phyloP scores from a whole-genome alignment of 2,888 invertebrate species.

The Selenia dentaria region DNA sequence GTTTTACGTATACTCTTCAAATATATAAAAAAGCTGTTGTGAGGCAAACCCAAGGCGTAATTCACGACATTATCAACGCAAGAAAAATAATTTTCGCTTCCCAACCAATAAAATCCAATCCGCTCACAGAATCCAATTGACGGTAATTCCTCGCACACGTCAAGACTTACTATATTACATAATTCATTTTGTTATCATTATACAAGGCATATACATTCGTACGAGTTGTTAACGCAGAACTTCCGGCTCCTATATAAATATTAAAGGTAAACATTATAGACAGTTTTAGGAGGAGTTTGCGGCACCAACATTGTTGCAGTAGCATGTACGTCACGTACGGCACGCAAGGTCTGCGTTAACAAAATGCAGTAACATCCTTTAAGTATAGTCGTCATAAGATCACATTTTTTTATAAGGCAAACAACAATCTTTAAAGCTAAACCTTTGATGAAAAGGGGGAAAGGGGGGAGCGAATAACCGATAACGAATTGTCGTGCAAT shows the following conservation, averaged over 20 bases:
- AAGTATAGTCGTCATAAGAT: slow-evolving; percentile 82
- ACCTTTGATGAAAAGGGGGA: slow-evolving; percentile 68
- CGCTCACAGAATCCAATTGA: slow-evolving; percentile 66
- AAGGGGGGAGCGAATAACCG: slow-evolving; percentile 59
- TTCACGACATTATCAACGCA: too few relatives aligned
- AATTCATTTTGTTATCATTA: slow-evolving; percentile 80
- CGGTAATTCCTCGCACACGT: slow-evolving; percentile 68
- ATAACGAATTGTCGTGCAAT: slow-evolving; percentile 54
- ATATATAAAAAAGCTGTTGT: too few relatives aligned
- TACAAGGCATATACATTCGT: slow-evolving; percentile 78
- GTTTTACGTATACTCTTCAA: too few relatives aligned
- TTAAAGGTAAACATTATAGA: background rate
- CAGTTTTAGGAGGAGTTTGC: background rate
- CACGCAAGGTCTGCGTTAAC: slow-evolving; percentile 47
- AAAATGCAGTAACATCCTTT: slow-evolving; percentile 64
- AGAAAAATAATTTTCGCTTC: slow-evolving; percentile 18
- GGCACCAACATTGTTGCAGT: background rate
- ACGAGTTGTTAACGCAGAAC: slow-evolving; percentile 54
- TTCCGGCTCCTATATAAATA: background rate
- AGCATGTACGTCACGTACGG: too few relatives aligned
- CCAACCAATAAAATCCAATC: slow-evolving; percentile 60
- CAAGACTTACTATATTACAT: slow-evolving; percentile 75
- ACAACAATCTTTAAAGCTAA: slow-evolving; percentile 84
- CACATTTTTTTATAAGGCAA: slow-evolving; percentile 84
- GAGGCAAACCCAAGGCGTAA: too few relatives aligned